Conservation (phyloP, 2,797 vertebrate species). For the Myripristis jacobus region DNA sequence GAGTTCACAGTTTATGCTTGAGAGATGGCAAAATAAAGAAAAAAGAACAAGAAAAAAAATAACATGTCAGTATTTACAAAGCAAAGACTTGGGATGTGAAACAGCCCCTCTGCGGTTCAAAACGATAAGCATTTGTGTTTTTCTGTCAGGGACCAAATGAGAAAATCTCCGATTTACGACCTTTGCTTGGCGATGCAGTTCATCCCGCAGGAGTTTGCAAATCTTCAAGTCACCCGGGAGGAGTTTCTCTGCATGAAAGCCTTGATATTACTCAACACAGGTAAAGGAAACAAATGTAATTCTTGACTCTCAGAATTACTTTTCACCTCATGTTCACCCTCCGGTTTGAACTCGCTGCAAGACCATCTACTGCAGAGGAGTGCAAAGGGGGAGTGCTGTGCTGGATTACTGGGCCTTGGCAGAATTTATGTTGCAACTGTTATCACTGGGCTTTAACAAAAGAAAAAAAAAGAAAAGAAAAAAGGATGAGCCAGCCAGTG, state of each 20-base stretch:
- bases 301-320: background rate
- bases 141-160: constrained; percentile 91
- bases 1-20: background rate
- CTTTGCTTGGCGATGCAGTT: constrained; percentile 95
- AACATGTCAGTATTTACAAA: background rate
- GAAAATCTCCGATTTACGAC: constrained; percentile 93
- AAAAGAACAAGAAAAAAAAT: too few species aligned
- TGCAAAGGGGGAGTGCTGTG: constrained; percentile 30
- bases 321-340: background rate
- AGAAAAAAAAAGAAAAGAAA: constrained; percentile 11
- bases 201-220: constrained; percentile 95
- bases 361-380: constrained; percentile 14
- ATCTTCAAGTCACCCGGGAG: constrained; percentile 93
- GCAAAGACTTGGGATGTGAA: background rate
- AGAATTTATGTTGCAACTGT: constrained; percentile 49
- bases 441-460: constrained; percentile 21
- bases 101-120: background rate
- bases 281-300: constrained; percentile 72
- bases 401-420: constrained; percentile 35
- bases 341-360: background rate
- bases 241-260: constrained; percentile 99
- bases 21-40: background rate
- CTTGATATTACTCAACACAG: constrained; percentile 94
- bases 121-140: background rate
- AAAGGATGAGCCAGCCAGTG: background rate